Base-by-base conservation (phyloP, 2,113 vertebrate genomes). In the Reinhardtius hippoglossoides region DNA sequence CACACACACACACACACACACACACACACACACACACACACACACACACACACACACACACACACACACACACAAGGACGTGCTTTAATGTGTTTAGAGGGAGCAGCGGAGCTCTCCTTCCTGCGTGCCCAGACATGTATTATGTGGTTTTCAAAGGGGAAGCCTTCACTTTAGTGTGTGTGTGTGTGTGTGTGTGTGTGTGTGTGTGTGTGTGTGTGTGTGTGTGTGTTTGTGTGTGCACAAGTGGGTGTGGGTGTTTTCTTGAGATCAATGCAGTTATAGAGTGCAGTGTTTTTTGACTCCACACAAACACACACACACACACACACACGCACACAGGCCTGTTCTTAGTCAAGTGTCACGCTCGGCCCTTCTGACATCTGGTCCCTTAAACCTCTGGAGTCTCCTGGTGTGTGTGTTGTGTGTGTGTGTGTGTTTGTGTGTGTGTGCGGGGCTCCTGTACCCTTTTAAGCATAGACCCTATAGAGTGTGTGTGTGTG, bases 271-370 rank as follows among this genome's bases (percentile, higher is more conserved):
- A 80, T 88, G 82, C 76, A 82, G 78, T 87, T 83, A 83, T 40
- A 13, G 64, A 83, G 87, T 76, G 83, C 67, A 61, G 72, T 31
- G 27, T 71, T 60, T 85, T 83, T 81, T 76, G 46, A 77, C 67
- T 74, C 18, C 66, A 73, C 77, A 66, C 68, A 50, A 18, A 50
- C 48, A 18, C 48, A 50, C 46, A 16, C 26, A 44, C 9, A 44
- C 15, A n/a, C 69, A 76, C 77, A 63, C 68, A 50, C 48, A 50
- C 48, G 9, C 50, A 52, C 50, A n/a, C 18, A 52, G 27, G 27
- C 72, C 89, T 92, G 87, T 86, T 88, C 69, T 90, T 81, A 89
- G 89, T 92, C 91, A 88, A 92, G 88, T 89, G 88, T 87, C 88
- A 84, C 82, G 20, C 80, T 89, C 71, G 85, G 78, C 67, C 86